phyloP scores from a whole-genome alignment of 2,888 invertebrate genomes.

The Coronaproctus castanopsis region DNA sequence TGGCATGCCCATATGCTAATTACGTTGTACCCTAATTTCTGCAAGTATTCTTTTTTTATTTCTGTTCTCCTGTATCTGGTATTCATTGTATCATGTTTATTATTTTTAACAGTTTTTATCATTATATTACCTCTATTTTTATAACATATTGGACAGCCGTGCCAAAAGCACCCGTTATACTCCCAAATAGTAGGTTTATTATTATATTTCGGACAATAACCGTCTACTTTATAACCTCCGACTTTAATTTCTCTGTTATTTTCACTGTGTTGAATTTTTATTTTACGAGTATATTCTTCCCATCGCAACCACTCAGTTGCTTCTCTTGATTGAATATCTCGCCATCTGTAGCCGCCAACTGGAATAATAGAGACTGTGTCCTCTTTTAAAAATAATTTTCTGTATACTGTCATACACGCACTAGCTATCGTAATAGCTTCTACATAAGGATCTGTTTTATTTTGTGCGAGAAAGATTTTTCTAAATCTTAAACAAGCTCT shows the following conservation, averaged over 20 bases:
- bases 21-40: slow-evolving; percentile 10
- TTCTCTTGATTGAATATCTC: no score
- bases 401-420: slow-evolving; percentile 15
- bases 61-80: slow-evolving; percentile 12
- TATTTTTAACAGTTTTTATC: slow-evolving; percentile 7
- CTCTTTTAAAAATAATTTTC: slow-evolving; percentile 12
- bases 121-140: no score
- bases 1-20: slow-evolving; percentile 17
- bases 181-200: slow-evolving; percentile 5
- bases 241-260: slow-evolving; percentile 14
- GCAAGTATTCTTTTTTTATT: slow-evolving; percentile 10
- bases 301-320: no score
- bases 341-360: no score
- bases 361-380: slow-evolving; percentile 1
- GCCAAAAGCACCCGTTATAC: slow-evolving; percentile 11
- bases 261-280: no score
- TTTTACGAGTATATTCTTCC: no score
- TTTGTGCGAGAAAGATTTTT: slow-evolving; percentile 13
- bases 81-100: slow-evolving; percentile 8
- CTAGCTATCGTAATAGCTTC: slow-evolving; percentile 16
- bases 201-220: slow-evolving; percentile 8
- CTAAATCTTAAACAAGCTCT: slow-evolving; percentile 15
- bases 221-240: slow-evolving; percentile 6
- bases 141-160: slow-evolving; percentile 11
- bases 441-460: slow-evolving; percentile 15